Base-by-base conservation (phyloP, 2,797 vertebrate genomes). In the Tenualosa thibaudeaui region DNA sequence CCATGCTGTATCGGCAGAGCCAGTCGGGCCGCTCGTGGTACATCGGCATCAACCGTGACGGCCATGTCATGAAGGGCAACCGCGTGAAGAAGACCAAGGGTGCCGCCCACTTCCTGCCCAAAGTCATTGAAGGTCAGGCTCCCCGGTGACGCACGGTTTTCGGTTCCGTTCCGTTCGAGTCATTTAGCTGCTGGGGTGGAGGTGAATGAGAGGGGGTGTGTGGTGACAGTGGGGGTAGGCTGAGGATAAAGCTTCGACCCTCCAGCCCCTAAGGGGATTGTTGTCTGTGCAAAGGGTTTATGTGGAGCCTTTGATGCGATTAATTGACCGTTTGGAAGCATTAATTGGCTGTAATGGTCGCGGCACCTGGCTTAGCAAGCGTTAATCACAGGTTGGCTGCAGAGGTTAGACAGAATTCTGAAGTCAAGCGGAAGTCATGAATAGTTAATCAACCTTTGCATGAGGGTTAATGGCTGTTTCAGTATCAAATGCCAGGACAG, bases 31-130 rank as follows among this genome's bases (percentile, higher is more conserved):
- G 98, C 89, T 97, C 97, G 50, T 99, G 98, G 98, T 99, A 98
- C 91, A 95, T 99, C 89, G 98, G 98, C 89, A 98, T 99, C 93
- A 99, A 99, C 94, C 97, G 97, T 90, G 98, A 99, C 51, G 98
- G 98, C 81, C 97, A 98, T 92, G 96, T 99, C 89, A 99, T 99
- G 98, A 99, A 99, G 96, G 98, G 98, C 92, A 99, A 99, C 91
- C 97, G 98, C 0, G 98, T 99, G 84, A 99, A 99, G 95, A 99
- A 99, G 94, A 99, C 97, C 87, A 99, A 99, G 92, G 97, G 96
- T 85, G 97, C 98, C 22, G 98, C 98, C 85, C 98, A 99, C 93
- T 99, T 99, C 91, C 96, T 99, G 93, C 98, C 98, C 88, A 99
- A 99, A 96, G 98, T 98, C 89, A 96, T 99, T 86, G 98, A 99